A percentile compares a stretch with the other conserved stretches of the same genome.
phyloP scores from a whole-genome alignment of 2,797 vertebrate genomes.

The Odontamblyopus lacepedii region DNA sequence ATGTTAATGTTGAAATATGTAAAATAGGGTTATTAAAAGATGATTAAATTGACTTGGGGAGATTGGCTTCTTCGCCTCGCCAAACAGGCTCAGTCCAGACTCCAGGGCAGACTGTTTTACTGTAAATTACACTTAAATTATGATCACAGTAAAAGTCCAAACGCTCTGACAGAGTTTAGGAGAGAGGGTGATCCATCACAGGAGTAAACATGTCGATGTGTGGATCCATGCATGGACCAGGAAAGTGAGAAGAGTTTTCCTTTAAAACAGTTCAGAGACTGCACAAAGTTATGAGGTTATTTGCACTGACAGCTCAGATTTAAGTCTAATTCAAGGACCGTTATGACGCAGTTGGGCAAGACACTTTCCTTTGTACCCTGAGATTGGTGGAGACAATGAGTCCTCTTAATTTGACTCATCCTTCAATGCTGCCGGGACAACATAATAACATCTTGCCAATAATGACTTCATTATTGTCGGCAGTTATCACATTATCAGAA shows the following conservation, averaged over 20 bases:
- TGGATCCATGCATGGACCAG: slow-evolving; percentile 28
- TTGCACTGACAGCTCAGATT: too few relatives aligned
- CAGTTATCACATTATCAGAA: too few relatives aligned
- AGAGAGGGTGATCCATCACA: slow-evolving; percentile 50
- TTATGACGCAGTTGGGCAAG: too few relatives aligned
- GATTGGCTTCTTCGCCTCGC: slow-evolving; percentile 9
- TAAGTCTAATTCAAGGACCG: too few relatives aligned
- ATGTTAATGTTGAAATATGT: slow-evolving; percentile 15
- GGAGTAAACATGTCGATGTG: slow-evolving; percentile 43
- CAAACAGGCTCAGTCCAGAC: slow-evolving; percentile 4
- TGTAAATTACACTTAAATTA: slow-evolving; percentile 9
- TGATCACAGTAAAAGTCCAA: background rate
- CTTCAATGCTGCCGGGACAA: too few relatives aligned
- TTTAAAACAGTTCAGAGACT: background rate
- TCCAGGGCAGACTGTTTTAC: background rate
- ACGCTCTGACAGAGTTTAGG: slow-evolving; percentile 2
- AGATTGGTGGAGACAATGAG: too few relatives aligned
- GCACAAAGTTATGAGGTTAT: background rate
- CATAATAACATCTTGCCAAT: too few relatives aligned
- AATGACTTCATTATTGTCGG: too few relatives aligned
- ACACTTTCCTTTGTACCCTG: too few relatives aligned
- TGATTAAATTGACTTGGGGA: slow-evolving; percentile 6
- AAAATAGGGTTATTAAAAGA: slow-evolving; percentile 16
- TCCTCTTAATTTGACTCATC: too few relatives aligned
- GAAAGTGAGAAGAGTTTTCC: background rate